Percentiles rank a stretch among this genome's conserved stretches.
phyloP scores from a whole-genome alignment of 2,888 invertebrate species.

The Trypoxylon attenuatum region DNA sequence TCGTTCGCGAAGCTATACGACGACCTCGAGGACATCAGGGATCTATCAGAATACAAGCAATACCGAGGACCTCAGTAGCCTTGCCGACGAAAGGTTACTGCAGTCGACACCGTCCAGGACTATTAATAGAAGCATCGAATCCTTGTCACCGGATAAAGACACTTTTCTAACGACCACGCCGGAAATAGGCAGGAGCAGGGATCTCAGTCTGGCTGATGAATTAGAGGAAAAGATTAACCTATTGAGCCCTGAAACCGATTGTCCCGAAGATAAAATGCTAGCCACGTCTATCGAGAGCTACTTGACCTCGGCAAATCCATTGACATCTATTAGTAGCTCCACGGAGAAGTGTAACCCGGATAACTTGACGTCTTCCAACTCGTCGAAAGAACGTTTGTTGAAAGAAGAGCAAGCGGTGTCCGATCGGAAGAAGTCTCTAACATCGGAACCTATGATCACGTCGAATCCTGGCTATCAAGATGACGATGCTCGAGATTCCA shows the following conservation, averaged over 20 bases:
- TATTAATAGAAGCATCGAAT: constrained; percentile 61
- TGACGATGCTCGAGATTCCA: constrained; percentile 75
- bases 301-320: constrained; percentile 51
- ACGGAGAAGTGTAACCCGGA: constrained; percentile 19
- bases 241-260: constrained; percentile 54
- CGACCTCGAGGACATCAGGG: constrained; percentile 27
- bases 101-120: constrained; percentile 66
- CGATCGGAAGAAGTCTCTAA: not conserved
- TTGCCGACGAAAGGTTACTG: constrained; percentile 63
- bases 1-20: constrained; percentile 11
- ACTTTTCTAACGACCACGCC: constrained; percentile 50
- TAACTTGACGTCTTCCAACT: not conserved
- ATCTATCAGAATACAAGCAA: constrained; percentile 72
- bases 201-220: constrained; percentile 47
- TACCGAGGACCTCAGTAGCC: constrained; percentile 65
- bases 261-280: constrained; percentile 58
- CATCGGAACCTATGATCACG: constrained; percentile 34
- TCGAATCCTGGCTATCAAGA: constrained; percentile 67
- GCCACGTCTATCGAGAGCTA: constrained; percentile 52
- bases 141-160: constrained; percentile 59
- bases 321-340: constrained; percentile 55
- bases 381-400: not conserved
- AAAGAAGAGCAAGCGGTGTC: not conserved
- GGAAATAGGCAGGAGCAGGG: constrained; percentile 46
- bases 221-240: constrained; percentile 46